Conservation (phyloP, 1,140 invertebrate species). For the Zaprionus inermis region DNA sequence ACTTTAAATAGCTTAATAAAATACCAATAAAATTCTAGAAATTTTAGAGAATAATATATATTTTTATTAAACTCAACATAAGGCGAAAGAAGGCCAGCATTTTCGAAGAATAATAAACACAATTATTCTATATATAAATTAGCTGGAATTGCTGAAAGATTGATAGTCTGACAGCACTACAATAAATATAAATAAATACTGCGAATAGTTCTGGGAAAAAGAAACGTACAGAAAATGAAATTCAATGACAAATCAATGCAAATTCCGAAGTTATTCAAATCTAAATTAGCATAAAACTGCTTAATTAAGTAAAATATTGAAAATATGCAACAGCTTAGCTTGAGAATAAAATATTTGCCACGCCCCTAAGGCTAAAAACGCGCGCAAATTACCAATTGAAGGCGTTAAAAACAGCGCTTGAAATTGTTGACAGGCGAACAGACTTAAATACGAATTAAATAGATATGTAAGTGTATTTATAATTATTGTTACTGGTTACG, state of each 20-base stretch:
- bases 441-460: constrained; percentile 41
- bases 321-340: background rate
- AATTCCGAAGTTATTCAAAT: constrained; percentile 20
- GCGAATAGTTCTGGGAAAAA: constrained; percentile 6
- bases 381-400: constrained; percentile 17
- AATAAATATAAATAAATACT: constrained; percentile 1
- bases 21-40: no score
- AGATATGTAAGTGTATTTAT: constrained; percentile 44
- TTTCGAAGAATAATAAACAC: background rate
- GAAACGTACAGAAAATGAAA: background rate
- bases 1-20: no score
- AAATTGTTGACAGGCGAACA: constrained; percentile 59
- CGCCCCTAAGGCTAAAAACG: constrained; percentile 36
- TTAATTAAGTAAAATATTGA: background rate
- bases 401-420: constrained; percentile 51
- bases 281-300: constrained; percentile 5
- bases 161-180: background rate
- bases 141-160: constrained; percentile 2
- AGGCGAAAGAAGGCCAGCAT: background rate
- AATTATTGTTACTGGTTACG: constrained; percentile 57
- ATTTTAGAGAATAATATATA: no score
- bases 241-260: constrained; percentile 8
- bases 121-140: background rate
- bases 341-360: constrained; percentile 2
- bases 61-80: background rate